A percentile compares a stretch with the other conserved stretches of the same genome.
These are phyloP conservation scores for Misgurnus mizolepis DNA, from an alignment of 2,113 vertebrate genomes.

Conservation along the genomic window DNA sequence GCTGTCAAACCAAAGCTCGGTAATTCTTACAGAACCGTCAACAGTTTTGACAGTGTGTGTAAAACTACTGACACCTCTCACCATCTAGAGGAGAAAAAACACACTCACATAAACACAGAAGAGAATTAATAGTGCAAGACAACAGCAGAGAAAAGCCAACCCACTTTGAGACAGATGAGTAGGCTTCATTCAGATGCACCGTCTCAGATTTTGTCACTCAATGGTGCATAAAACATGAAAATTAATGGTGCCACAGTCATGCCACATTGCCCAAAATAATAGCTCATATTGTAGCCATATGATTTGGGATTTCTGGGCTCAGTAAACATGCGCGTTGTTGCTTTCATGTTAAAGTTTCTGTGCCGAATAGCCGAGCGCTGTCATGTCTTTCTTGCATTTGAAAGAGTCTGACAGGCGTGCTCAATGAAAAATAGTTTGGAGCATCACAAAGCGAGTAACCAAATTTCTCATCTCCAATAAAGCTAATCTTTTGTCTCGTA, in stretches of 20 bases:
- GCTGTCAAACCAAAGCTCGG: constrained; percentile 75
- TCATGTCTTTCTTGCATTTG: constrained; percentile 8
- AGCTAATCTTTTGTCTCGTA: neutral
- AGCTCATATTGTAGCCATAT: constrained; percentile 66
- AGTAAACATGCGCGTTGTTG: constrained; percentile 9
- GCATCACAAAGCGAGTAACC: neutral
- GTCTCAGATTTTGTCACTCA: constrained; percentile 69
- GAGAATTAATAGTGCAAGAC: constrained; percentile 77
- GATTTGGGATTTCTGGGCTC: constrained; percentile 63
- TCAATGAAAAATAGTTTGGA: constrained; percentile 19
- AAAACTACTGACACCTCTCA: constrained; percentile 73
- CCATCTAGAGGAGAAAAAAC: constrained; percentile 52
- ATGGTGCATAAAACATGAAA: constrained; percentile 80
- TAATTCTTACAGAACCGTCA: constrained; percentile 76
- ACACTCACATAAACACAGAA: constrained; percentile 58
- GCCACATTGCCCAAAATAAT: constrained; percentile 63
- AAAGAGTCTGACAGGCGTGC: constrained; percentile 29
- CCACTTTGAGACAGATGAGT: constrained; percentile 60
- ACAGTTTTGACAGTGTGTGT: constrained; percentile 77
- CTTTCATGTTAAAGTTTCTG: constrained; percentile 16
- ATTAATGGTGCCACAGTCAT: constrained; percentile 65
- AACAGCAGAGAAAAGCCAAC: constrained; percentile 59
- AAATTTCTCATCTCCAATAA: neutral
- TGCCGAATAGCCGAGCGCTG: constrained; percentile 1
- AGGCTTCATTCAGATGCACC: constrained; percentile 63